A percentile compares a stretch with the other conserved stretches of the same genome.
These are phyloP conservation scores for Platerodrilus igneus DNA, from an alignment of 2,888 invertebrate species.

Conservation along the genomic window DNA sequence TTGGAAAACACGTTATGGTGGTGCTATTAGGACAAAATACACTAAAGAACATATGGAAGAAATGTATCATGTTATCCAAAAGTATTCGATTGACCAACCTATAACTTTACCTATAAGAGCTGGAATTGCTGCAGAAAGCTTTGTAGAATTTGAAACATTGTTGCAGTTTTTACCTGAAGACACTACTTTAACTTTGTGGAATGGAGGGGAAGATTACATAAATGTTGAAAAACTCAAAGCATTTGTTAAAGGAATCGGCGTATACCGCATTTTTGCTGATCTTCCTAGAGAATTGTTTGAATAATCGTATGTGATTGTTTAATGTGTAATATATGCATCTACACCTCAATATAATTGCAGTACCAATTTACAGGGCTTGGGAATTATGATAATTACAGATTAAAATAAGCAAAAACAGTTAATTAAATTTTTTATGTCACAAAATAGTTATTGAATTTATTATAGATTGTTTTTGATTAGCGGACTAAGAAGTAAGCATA, in stretches of 20 bases:
- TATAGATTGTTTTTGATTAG: too few species aligned
- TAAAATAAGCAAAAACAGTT: too few species aligned
- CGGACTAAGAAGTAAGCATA: too few species aligned
- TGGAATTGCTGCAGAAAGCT: slow-evolving; percentile 64
- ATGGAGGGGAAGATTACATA: slow-evolving; percentile 62
- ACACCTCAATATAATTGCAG: too few species aligned
- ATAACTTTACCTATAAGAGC: slow-evolving; percentile 80
- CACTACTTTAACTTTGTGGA: slow-evolving; percentile 78
- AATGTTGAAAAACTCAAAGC: slow-evolving; percentile 60
- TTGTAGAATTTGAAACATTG: slow-evolving; percentile 54
- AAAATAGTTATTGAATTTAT: too few species aligned
- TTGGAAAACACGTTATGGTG: slow-evolving; percentile 73
- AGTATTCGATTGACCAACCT: slow-evolving; percentile 56
- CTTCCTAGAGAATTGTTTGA: slow-evolving; percentile 66
- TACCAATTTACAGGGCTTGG: too few species aligned
- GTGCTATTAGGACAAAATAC: slow-evolving; percentile 54
- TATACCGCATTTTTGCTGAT: slow-evolving; percentile 70
- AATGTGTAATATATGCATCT: too few species aligned
- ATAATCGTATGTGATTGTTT: too few species aligned
- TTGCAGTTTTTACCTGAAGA: slow-evolving; percentile 55
- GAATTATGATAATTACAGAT: too few species aligned
- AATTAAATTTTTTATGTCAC: too few species aligned
- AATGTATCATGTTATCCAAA: slow-evolving; percentile 61
- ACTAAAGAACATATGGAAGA: slow-evolving; percentile 58
- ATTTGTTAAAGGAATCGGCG: slow-evolving; percentile 63